phyloP scores from a whole-genome alignment of 2,888 invertebrate genomes.

The Drepanosiphum platanoidis region DNA sequence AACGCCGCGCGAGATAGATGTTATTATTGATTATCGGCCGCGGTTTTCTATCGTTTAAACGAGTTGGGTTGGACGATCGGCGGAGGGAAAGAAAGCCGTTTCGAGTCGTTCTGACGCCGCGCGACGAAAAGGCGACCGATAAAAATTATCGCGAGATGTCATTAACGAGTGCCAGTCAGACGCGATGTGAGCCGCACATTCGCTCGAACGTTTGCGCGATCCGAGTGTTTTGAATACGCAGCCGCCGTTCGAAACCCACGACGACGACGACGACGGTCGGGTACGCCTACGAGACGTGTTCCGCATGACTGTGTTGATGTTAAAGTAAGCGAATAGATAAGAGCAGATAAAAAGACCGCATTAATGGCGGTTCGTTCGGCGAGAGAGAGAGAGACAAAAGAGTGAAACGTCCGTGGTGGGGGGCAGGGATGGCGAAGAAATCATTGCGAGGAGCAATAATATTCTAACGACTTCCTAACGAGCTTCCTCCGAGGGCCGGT shows the following conservation, averaged over 20 bases:
- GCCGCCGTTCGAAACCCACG: neutral
- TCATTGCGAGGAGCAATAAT: conserved; percentile 37
- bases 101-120: no score
- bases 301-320: neutral
- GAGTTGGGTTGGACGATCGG: no score
- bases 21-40: no score
- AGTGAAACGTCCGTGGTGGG: neutral
- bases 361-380: neutral
- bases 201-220: no score
- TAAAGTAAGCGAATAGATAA: conserved; percentile 37
- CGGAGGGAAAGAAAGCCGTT: no score
- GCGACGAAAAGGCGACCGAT: no score
- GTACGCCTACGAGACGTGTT: neutral
- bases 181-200: no score
- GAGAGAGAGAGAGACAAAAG: neutral
- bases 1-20: no score
- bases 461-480: conserved; percentile 62
- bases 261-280: neutral
- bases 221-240: no score
- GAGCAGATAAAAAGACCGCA: neutral
- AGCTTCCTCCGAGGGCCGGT: conserved; percentile 48
- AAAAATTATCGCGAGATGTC: no score
- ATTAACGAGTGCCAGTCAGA: no score
- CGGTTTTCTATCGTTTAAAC: no score
- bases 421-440: neutral